A percentile compares a stretch with the other conserved stretches of the same genome.
phyloP scores from a whole-genome alignment of 2,888 invertebrate genomes.

The Incurvaria masculella region DNA sequence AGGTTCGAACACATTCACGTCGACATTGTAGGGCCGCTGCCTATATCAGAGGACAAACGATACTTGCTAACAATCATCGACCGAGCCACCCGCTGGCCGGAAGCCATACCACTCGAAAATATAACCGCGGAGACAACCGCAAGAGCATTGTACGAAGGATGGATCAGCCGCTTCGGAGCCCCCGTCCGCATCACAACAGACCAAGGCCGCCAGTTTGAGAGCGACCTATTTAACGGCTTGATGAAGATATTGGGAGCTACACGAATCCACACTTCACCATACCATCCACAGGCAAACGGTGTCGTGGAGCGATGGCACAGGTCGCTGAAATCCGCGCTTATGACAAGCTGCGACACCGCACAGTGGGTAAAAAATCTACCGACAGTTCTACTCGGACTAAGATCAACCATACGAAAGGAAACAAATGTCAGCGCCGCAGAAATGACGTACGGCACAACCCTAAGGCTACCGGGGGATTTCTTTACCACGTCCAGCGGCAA shows the following conservation, averaged over 20 bases:
- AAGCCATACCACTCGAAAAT: slow-evolving; percentile 23
- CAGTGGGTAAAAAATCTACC: slow-evolving; percentile 20
- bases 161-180: slow-evolving; percentile 29
- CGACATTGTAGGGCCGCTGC: slow-evolving; percentile 29
- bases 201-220: slow-evolving; percentile 29
- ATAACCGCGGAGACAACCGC: slow-evolving; percentile 30
- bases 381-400: slow-evolving; percentile 19
- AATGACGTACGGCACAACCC: no score
- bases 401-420: background rate
- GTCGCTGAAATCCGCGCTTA: slow-evolving; percentile 10
- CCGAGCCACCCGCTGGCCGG: slow-evolving; percentile 26
- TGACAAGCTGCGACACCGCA: background rate
- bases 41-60: slow-evolving; percentile 19
- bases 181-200: slow-evolving; percentile 25
- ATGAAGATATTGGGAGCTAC: background rate
- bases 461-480: no score
- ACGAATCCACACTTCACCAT: slow-evolving; percentile 10
- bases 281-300: slow-evolving; percentile 16
- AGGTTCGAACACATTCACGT: slow-evolving; percentile 9
- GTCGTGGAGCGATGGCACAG: slow-evolving; percentile 15
- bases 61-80: slow-evolving; percentile 27
- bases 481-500: no score
- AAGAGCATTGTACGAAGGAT: slow-evolving; percentile 22
- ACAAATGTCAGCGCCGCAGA: no score
- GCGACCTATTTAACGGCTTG: slow-evolving; percentile 19